phyloP scores from a whole-genome alignment of 2,113 vertebrate species.

The Harpagus bidentatus region DNA sequence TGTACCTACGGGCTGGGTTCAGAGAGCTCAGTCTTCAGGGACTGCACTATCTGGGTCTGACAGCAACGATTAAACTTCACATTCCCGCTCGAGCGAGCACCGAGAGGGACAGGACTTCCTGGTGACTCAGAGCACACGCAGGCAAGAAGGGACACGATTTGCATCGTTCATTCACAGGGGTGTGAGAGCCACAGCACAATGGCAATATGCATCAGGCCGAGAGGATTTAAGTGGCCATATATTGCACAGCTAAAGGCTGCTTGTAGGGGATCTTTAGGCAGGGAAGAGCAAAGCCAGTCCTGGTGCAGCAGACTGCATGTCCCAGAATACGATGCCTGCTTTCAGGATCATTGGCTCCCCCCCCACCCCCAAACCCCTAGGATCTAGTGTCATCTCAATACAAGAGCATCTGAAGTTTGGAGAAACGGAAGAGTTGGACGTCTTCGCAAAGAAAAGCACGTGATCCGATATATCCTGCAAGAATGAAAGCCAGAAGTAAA shows the following conservation, averaged over 20 bases:
- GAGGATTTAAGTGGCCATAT: background rate
- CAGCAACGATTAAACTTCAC: accelerated
- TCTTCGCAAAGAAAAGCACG: background rate
- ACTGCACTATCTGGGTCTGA: background rate
- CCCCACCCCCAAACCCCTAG: too few relatives aligned
- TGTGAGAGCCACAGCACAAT: background rate
- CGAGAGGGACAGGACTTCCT: background rate
- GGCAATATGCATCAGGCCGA: accelerated
- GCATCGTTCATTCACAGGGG: background rate
- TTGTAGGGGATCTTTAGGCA: background rate
- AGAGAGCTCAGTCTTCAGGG: background rate
- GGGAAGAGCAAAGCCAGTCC: background rate
- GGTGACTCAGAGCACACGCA: background rate
- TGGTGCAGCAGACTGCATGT: background rate
- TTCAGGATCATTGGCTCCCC: background rate
- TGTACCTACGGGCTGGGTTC: accelerated
- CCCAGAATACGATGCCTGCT: accelerated
- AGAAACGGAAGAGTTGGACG: background rate
- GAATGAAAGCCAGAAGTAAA: background rate
- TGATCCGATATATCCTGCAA: accelerated
- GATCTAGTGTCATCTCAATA: background rate
- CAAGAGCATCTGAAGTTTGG: background rate
- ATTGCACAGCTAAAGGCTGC: background rate
- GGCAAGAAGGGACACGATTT: background rate
- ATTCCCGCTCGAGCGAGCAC: accelerated